Conservation (phyloP, 2,797 vertebrate genomes). For the Botia almorhae region DNA sequence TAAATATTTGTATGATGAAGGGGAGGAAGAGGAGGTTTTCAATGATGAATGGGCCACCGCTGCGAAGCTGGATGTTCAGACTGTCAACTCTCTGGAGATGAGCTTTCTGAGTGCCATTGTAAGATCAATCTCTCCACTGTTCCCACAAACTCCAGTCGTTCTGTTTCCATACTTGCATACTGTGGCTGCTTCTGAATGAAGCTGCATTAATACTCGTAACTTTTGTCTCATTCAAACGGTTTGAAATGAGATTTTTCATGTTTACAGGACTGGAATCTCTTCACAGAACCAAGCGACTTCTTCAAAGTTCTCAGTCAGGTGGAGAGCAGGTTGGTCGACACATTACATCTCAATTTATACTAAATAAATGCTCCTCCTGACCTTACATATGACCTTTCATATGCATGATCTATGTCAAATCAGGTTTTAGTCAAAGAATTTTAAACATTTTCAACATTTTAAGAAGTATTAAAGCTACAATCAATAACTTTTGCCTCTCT, state of each 20-base stretch:
- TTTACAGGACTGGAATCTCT: constrained; percentile 92
- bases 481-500: too few species aligned
- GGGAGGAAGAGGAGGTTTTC: constrained; percentile 98
- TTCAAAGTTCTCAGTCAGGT: constrained; percentile 89
- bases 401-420: too few species aligned
- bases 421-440: too few species aligned
- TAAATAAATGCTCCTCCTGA: neutral
- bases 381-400: neutral
- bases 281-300: constrained; percentile 89
- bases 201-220: neutral
- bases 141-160: neutral
- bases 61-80: constrained; percentile 91
- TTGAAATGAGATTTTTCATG: neutral
- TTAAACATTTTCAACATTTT: too few species aligned
- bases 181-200: neutral
- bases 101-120: constrained; percentile 95
- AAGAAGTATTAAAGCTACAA: too few species aligned
- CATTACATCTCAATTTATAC: neutral
- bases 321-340: constrained; percentile 83
- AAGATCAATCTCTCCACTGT: constrained; percentile 61
- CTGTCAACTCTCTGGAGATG: constrained; percentile 94
- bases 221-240: neutral
- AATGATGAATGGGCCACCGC: constrained; percentile 97
- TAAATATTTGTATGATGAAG: constrained; percentile 98
- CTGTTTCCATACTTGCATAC: neutral